Conservation (phyloP, 2,113 vertebrate genomes). For the Oenanthe melanoleuca region DNA sequence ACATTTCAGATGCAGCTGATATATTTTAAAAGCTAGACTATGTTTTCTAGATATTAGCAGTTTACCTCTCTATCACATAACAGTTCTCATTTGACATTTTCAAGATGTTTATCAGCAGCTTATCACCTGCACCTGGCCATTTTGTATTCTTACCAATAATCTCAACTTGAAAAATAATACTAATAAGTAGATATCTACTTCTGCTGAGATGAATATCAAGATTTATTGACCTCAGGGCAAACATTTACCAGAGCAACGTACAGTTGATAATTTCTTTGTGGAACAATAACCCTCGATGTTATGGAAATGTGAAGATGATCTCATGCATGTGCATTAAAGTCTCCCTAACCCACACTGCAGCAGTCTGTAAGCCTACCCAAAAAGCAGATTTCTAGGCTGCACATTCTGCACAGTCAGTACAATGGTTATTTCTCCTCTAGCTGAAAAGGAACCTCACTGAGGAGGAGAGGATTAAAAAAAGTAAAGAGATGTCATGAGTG, state of each 20-base stretch:
- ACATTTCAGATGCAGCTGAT: neutral
- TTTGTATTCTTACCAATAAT: neutral
- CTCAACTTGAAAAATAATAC: neutral
- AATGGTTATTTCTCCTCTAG: neutral
- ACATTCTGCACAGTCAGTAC: neutral
- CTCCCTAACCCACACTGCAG: neutral
- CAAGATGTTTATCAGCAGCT: neutral
- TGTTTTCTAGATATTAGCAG: neutral
- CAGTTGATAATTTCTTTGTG: neutral
- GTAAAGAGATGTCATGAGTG: neutral
- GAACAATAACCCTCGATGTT: neutral
- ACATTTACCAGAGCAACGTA: neutral
- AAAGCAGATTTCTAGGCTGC: neutral
- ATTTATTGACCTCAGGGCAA: constrained; percentile 13
- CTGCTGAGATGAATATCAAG: constrained; percentile 10
- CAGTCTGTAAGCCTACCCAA: neutral
- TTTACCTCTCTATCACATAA: neutral
- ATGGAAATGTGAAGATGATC: accelerated
- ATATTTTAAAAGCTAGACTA: neutral
- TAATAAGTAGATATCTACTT: constrained; percentile 3
- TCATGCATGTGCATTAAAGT: neutral
- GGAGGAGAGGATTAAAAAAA: neutral
- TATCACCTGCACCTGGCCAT: neutral
- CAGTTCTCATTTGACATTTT: neutral
- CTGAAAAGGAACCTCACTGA: neutral